Base-by-base conservation (phyloP, 2,113 vertebrate genomes). In the Thunnus thynnus region DNA sequence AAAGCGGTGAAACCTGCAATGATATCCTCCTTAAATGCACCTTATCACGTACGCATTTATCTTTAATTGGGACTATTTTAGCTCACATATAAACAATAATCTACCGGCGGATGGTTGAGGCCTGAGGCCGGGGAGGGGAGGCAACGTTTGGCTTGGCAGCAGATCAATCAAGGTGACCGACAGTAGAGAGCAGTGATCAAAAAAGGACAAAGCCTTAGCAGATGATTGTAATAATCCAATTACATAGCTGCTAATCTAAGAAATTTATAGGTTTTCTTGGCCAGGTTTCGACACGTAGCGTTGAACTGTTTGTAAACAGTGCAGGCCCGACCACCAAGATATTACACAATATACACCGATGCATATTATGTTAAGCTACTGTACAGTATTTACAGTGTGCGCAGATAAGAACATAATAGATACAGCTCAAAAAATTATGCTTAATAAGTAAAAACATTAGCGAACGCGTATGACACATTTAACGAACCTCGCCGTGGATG, bases 81-180 rank as follows among this genome's bases (percentile, higher is more conserved):
- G 20, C 3, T 41, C 10, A 14, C 1, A 20, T 20, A 1, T 22
- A 47, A 18, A 13, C 36, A 9, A 41, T 41, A 30, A 13, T 11
- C 12, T 20, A 52, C 22, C 54, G 57, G 58, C 12, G 64, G 60
- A 68, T 51, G 77, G 64, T 18, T 3, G 73, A 77, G 85, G 85
- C 85, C 86, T 86, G 78, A 1, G 25, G 13, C 44, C 56, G 32
- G 48, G 46, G 55, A 72, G 17, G 50, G 47, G 64, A 52, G 13
- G 80, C 46, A 48, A 55, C 54, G 47, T 70, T 60, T 5, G 67
- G 6, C 56, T 48, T 68, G 83, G 83, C 73, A 72, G 36, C 22
- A 17, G 22, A 84, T 82, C 83, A 79, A 88, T 87, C 72, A 92
- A 94, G 94, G 93, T 94, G 91, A 94, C 92, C 90, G 75, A 76